phyloP scores from a whole-genome alignment of 2,797 vertebrate species.

The Crenuchus spilurus region DNA sequence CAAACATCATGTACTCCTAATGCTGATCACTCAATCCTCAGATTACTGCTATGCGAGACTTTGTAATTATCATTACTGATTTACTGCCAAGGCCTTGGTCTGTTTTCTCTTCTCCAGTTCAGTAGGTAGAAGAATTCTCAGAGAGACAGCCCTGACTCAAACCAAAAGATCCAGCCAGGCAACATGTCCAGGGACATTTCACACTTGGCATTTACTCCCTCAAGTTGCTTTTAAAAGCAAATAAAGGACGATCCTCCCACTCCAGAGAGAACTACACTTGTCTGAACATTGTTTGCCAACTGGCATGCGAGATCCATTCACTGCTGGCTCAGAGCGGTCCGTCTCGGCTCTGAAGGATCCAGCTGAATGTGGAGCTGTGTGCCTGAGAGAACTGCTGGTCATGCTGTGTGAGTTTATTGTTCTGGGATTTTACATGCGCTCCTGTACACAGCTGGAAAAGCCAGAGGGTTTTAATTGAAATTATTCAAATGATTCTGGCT shows the following conservation, averaged over 20 bases:
- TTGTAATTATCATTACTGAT: too few relatives aligned
- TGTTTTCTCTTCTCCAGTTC: too few relatives aligned
- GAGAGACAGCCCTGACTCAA: too few relatives aligned
- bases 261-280: conserved; percentile 6
- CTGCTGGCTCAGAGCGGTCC: not conserved
- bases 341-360: not conserved
- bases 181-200: not conserved
- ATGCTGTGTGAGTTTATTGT: conserved; percentile 24
- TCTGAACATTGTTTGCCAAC: conserved; percentile 2
- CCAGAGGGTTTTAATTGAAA: conserved; percentile 30
- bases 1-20: too few relatives aligned
- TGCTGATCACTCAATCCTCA: too few relatives aligned
- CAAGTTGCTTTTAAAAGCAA: not conserved
- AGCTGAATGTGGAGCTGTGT: not conserved
- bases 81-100: too few relatives aligned
- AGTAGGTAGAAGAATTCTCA: too few relatives aligned
- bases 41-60: too few relatives aligned
- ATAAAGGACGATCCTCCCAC: conserved; percentile 27
- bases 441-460: conserved; percentile 13
- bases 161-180: too few relatives aligned
- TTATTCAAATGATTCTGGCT: conserved; percentile 8
- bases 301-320: conserved; percentile 1
- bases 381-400: not conserved
- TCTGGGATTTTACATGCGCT: conserved; percentile 22
- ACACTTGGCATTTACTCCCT: not conserved